Percentiles rank a stretch among this genome's conserved stretches.
Conservation (phyloP, 2,888 invertebrate species). For the Chloromyia formosa region DNA sequence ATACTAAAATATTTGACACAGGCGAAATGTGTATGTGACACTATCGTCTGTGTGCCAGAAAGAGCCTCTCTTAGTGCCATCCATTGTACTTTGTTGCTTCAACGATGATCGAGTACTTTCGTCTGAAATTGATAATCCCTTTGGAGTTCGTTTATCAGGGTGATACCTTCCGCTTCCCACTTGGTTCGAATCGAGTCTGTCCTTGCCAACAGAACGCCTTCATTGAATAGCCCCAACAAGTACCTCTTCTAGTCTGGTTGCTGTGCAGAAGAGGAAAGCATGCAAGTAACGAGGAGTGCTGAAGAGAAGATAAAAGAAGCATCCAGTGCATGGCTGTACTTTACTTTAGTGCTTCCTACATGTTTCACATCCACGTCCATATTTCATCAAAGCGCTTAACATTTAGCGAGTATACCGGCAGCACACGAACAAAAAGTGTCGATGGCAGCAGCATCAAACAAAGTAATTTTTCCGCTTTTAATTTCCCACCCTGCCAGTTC, state of each 20-base stretch:
- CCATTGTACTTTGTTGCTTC: slow-evolving; percentile 40
- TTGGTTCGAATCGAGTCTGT: not conserved
- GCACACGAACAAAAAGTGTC: slow-evolving; percentile 20
- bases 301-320: slow-evolving; percentile 29
- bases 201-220: slow-evolving; percentile 33
- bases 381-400: slow-evolving; percentile 20
- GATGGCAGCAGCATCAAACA: slow-evolving; percentile 33
- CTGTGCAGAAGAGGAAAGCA: not conserved
- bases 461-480: slow-evolving; percentile 36
- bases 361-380: slow-evolving; percentile 6
- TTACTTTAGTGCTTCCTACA: slow-evolving; percentile 31
- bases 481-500: not conserved
- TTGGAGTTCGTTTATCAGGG: slow-evolving; percentile 34
- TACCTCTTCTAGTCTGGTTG: slow-evolving; percentile 38
- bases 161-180: slow-evolving; percentile 1
- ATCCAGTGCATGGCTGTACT: slow-evolving; percentile 22
- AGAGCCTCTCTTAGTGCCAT: slow-evolving; percentile 22
- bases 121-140: slow-evolving; percentile 44
- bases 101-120: slow-evolving; percentile 43
- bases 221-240: not conserved
- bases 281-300: slow-evolving; percentile 20
- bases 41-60: slow-evolving; percentile 5
- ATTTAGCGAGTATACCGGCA: not conserved
- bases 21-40: not conserved
- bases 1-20: too few species aligned